These are phyloP conservation scores for Dascillus cervinus DNA, from an alignment of 2,888 invertebrate species.

Conservation along the genomic window DNA sequence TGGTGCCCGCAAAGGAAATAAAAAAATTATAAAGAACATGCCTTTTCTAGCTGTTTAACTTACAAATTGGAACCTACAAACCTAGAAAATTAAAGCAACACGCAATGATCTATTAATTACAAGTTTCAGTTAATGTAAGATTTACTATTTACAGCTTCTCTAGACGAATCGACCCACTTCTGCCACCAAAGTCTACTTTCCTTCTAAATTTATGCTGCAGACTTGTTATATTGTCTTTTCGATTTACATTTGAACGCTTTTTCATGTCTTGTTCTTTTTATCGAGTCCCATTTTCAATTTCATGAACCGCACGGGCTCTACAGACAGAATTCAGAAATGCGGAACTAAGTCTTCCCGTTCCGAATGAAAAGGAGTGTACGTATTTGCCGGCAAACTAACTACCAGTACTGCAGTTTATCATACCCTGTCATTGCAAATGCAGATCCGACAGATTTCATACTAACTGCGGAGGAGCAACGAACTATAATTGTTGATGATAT, in stretches of 20 bases:
- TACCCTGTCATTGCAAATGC: conserved; percentile 19
- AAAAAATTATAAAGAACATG: too few relatives aligned
- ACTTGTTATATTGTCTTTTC: conserved; percentile 6
- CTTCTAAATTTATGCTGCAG: conserved; percentile 9
- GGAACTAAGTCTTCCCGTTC: conserved; percentile 9
- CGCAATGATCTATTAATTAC: too few relatives aligned
- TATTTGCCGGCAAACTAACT: conserved; percentile 14
- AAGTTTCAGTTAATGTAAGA: too few relatives aligned
- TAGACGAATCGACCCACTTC: conserved; percentile 11
- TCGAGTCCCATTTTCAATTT: too few relatives aligned
- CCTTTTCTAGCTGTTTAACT: too few relatives aligned
- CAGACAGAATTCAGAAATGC: too few relatives aligned
- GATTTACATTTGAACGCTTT: conserved; percentile 10
- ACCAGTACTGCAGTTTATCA: conserved; percentile 17
- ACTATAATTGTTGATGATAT: conserved; percentile 18
- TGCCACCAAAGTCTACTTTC: conserved; percentile 9
- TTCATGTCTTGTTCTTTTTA: too few relatives aligned
- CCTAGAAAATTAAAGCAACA: too few relatives aligned
- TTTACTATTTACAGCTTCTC: too few relatives aligned
- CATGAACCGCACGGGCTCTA: too few relatives aligned
- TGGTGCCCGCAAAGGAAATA: too few relatives aligned
- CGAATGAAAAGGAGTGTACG: conserved; percentile 9
- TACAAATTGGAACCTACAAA: too few relatives aligned
- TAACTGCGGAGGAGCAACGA: conserved; percentile 19
- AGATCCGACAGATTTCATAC: conserved; percentile 21